These are phyloP conservation scores for Myathropa florea DNA, from an alignment of 2,888 invertebrate genomes.

Conservation along the genomic window DNA sequence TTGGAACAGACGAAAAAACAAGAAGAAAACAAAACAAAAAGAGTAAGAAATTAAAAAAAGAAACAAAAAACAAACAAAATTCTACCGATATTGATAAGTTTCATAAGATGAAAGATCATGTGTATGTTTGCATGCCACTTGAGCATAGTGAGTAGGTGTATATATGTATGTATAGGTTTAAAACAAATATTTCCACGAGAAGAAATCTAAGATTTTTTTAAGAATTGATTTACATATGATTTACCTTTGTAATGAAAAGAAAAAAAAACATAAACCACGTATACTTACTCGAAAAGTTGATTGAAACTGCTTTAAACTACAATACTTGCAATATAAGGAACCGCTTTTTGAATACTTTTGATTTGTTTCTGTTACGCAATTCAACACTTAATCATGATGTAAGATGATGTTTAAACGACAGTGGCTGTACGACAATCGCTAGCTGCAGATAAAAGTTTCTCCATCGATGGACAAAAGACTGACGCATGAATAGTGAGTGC, in stretches of 20 bases:
- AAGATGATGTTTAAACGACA: no score
- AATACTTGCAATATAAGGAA: constrained; percentile 60
- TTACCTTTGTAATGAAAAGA: constrained; percentile 35
- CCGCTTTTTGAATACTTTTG: constrained; percentile 45
- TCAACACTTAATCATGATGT: background rate
- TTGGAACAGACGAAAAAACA: background rate
- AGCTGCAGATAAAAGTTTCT: no score
- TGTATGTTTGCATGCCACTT: constrained; percentile 17
- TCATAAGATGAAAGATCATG: constrained; percentile 56
- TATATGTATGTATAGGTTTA: constrained; percentile 67
- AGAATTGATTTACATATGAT: constrained; percentile 52
- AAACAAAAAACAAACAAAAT: background rate
- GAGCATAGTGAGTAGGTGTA: constrained; percentile 47
- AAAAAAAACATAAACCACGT: constrained; percentile 14
- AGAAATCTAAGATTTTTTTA: constrained; percentile 43
- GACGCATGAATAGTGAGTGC: no score
- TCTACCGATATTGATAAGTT: constrained; percentile 21
- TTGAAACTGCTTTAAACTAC: constrained; percentile 62
- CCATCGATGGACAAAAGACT: no score
- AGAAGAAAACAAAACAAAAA: background rate
- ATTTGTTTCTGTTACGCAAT: constrained; percentile 15
- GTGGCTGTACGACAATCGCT: background rate
- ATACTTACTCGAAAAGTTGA: constrained; percentile 56
- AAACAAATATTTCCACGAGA: constrained; percentile 59
- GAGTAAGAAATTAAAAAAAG: background rate